Percentiles rank a stretch among this genome's conserved stretches.
phyloP scores from a whole-genome alignment of 1,140 invertebrate genomes.

The Diprion similis region DNA sequence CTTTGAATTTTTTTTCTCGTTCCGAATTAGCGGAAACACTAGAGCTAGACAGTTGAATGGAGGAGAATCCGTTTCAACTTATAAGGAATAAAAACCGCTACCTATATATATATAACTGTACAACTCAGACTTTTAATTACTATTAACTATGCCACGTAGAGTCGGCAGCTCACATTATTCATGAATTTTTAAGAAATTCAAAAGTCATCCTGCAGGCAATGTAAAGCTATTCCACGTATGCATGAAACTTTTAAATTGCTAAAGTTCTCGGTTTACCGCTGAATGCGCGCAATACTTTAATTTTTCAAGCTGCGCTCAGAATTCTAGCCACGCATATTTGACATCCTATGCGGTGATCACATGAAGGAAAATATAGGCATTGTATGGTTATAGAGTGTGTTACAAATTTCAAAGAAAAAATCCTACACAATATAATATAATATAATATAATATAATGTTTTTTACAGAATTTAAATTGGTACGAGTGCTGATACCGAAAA shows the following conservation, averaged over 20 bases:
- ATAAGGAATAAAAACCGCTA: no score
- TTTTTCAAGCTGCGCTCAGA: background rate
- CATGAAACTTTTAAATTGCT: background rate
- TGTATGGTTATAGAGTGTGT: no score
- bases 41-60: no score
- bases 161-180: background rate
- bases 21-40: no score
- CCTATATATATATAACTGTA: no score
- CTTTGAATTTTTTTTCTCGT: no score
- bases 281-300: background rate
- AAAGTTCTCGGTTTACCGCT: background rate
- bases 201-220: background rate
- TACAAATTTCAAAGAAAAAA: no score
- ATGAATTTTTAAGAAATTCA: background rate
- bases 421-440: no score
- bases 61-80: no score
- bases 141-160: background rate
- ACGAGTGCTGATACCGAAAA: no score
- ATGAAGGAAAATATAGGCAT: background rate
- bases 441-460: no score
- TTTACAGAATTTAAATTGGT: no score
- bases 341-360: background rate
- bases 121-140: background rate
- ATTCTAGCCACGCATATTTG: background rate
- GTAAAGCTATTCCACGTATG: background rate